A percentile compares a stretch with the other conserved stretches of the same genome.
Conservation (phyloP, 2,797 vertebrate species). For the Morelia viridis region DNA sequence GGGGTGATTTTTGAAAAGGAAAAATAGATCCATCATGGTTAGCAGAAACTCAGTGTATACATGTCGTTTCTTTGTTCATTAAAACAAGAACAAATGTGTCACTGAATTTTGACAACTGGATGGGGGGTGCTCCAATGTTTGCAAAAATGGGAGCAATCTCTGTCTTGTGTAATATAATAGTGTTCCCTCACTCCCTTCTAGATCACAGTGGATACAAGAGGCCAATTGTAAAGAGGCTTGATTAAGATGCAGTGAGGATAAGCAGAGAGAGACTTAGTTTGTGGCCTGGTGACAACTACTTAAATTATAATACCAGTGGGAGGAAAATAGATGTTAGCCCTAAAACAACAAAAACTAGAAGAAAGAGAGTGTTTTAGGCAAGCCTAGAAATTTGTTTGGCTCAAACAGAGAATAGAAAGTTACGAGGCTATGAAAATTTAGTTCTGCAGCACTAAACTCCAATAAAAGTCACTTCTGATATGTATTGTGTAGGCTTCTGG, state of each 20-base stretch:
- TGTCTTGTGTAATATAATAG: background rate
- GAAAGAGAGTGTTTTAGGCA: background rate
- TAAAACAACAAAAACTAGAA: background rate
- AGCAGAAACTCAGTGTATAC: background rate
- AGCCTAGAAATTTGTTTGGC: background rate
- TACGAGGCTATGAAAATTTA: background rate
- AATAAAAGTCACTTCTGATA: background rate
- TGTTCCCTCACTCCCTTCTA: background rate
- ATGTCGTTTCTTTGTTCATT: background rate
- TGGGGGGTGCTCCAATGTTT: background rate
- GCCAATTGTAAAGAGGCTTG: background rate
- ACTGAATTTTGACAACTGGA: background rate
- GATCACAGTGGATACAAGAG: background rate
- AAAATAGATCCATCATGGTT: background rate
- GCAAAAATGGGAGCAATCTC: background rate
- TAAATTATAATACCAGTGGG: background rate
- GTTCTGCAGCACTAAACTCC: background rate
- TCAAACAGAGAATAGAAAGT: background rate
- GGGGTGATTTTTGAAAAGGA: background rate
- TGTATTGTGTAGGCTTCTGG: background rate
- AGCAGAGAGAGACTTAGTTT: background rate
- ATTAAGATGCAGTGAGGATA: background rate
- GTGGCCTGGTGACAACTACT: background rate
- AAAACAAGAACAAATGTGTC: background rate
- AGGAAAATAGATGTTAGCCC: background rate